Base-by-base conservation (phyloP, 1,140 invertebrate genomes). In the Hesperophylax magnus region DNA sequence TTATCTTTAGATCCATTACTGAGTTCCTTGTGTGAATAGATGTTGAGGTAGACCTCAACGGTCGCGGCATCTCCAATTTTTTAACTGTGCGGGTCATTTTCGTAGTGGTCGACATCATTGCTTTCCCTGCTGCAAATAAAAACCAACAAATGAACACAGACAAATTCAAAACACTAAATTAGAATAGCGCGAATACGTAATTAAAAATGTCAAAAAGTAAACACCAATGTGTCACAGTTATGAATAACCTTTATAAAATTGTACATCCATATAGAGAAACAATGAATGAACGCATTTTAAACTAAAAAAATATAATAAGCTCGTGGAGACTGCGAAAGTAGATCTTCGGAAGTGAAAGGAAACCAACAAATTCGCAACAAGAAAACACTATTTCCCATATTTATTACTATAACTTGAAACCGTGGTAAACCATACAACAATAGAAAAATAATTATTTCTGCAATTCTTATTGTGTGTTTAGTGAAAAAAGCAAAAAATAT, bases 41-140 rank as follows among this genome's bases (percentile, higher is more conserved):
- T 84, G 87, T 89, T 75, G 89, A 89, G 34, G 91, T 90, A 81
- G 91, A 91, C 90, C 94, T 95, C 81, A 94, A 89, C 84, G 93
- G 93, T 87, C 94, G 91, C 81, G 94, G 94, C 85, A 94, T 92
- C 88, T 94, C 93, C 84, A 94, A 89, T 90, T 94, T 94, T 88
- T 94, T 94, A 56, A 93, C 91, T 86, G 88, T 89, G 85, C 89
- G 88, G 86, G 89, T 89, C 89, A 89, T 90, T 90, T 90, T 90
- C 78, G 80, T 74, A 81, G 76, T 77, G 82, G 82, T 84, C 78
- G 82, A 76, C 82, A 81, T 84, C 77, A 77, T 69, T 61, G 47
- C 56, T 80, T 79, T 39, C 69, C 79, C 63, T 72, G 79, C 79
- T 81, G n/a, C 17, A 69, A 71, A 76, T 53, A 24, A 65, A 81